A percentile compares a stretch with the other conserved stretches of the same genome.
Conservation (phyloP, 2,113 vertebrate genomes). For the Odocoileus hemionus region DNA sequence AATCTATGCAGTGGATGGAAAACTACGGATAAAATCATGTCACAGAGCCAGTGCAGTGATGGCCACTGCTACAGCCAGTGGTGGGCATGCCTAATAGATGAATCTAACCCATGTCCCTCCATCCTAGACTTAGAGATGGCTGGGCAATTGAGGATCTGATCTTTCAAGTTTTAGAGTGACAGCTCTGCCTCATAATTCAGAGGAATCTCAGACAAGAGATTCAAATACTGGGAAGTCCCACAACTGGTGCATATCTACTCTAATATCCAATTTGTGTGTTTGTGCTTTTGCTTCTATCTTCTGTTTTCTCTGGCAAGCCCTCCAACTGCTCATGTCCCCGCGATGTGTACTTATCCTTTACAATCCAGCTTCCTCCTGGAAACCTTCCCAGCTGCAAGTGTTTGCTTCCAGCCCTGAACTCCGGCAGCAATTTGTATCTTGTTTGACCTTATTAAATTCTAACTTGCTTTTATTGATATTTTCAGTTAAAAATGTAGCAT, state of each 20-base stretch:
- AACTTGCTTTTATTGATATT: constrained; percentile 10
- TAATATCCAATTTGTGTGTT: not conserved
- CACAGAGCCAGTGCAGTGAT: not conserved
- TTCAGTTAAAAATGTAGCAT: constrained; percentile 2
- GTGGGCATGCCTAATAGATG: not conserved
- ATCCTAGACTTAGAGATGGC: not conserved
- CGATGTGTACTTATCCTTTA: not conserved
- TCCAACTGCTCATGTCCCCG: not conserved
- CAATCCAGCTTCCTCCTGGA: not conserved
- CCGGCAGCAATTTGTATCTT: not conserved
- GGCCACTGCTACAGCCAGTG: not conserved
- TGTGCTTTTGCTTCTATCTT: not conserved
- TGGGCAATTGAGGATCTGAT: not conserved
- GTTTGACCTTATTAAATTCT: constrained; percentile 25
- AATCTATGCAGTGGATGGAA: not conserved
- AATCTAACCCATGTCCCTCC: not conserved
- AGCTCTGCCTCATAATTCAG: not conserved
- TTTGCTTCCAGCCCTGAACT: not conserved
- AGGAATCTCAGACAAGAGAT: not conserved
- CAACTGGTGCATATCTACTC: not conserved
- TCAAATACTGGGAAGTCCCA: not conserved
- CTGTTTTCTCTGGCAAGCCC: not conserved
- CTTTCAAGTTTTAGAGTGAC: not conserved
- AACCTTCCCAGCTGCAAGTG: not conserved
- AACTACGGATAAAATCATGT: not conserved